Base-by-base conservation (phyloP, 2,797 vertebrate genomes). In the Pseudocheirus occidentalis region DNA sequence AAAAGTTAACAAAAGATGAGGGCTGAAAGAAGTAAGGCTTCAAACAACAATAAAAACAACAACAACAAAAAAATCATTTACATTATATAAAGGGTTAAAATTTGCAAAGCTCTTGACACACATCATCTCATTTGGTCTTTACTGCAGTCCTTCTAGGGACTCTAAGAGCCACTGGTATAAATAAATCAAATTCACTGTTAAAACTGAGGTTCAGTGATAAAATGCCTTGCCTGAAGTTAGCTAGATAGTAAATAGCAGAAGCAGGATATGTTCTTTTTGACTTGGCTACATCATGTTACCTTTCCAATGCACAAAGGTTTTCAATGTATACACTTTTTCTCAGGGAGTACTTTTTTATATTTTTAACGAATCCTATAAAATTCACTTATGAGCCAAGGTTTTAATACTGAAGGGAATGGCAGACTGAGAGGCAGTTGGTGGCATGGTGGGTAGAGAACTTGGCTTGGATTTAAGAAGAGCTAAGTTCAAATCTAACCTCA, bases 321-420 rank as follows among this genome's bases (percentile, higher is more conserved):
- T 66, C 62, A 66, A 66, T n/a, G 34, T 81, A 40, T 10, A 21
- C n/a, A 21, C 16, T 73, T 40, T 81, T 81, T 81, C 73, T 81
- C 40, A 81, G 7, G 73, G 9, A 81, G 16, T 7, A 2, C 5
- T 24, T 46, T 81, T n/a, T 73, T 73, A 21, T 73, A 73, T 40
- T 73, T 81, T 46, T 91, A 90, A 34, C 2, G 9, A 46, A 81
- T 92, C 28, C 89, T 92, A 57, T 31, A 50, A 56, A 91, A 59
- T 50, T 62, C 46, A 96, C 34, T 59, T 54, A 66, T 90, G 90
- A 66, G 55, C 18, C 93, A 90, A 31, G 90, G 53, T 59, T 94
- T 58, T 58, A 93, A 92, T 93, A 53, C 90, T 90, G 93, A 55
- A 91, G 93, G 57, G 58, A 21, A 59, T 21, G 29, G 55, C 2